A percentile compares a stretch with the other conserved stretches of the same genome.
phyloP scores from a whole-genome alignment of 2,888 invertebrate genomes.

The Sarcophaga carnaria region DNA sequence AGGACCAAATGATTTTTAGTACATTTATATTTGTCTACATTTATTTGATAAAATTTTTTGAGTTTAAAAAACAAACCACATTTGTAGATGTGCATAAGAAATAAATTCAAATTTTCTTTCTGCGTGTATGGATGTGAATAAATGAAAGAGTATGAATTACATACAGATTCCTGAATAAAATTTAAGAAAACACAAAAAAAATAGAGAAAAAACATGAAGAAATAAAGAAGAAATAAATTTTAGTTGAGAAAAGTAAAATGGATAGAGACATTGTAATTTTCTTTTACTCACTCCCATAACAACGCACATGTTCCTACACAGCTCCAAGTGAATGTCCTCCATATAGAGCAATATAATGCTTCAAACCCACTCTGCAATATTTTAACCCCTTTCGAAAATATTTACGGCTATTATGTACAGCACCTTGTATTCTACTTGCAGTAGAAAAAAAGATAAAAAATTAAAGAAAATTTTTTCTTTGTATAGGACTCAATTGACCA shows the following conservation, averaged over 20 bases:
- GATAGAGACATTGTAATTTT: constrained; percentile 56
- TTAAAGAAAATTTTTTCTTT: constrained; percentile 8
- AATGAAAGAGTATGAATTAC: constrained; percentile 42
- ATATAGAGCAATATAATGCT: constrained; percentile 6
- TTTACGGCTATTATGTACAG: constrained; percentile 2
- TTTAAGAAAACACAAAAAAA: constrained; percentile 18
- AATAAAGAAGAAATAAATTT: constrained; percentile 22
- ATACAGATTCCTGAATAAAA: constrained; percentile 45
- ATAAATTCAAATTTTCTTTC: constrained; percentile 2
- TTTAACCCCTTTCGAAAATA: constrained; percentile 30
- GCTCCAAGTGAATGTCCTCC: constrained; percentile 13
- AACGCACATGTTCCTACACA: constrained; percentile 34
- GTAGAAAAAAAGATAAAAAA: background rate
- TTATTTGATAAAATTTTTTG: background rate
- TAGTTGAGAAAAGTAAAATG: constrained; percentile 53
- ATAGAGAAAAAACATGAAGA: background rate
- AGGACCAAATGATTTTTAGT: too few relatives aligned
- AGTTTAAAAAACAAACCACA: constrained; percentile 1
- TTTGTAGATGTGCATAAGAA: constrained; percentile 5
- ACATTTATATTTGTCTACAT: too few relatives aligned
- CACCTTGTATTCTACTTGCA: constrained; percentile 15
- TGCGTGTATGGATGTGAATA: background rate
- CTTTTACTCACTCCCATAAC: constrained; percentile 36
- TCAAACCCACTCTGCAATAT: constrained; percentile 14
- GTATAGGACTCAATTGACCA: constrained; percentile 21